Evolutionary conservation across 2,113 vertebrate genomes (phyloP).

Genomic region (Oplegnathus fasciatus): DNA sequence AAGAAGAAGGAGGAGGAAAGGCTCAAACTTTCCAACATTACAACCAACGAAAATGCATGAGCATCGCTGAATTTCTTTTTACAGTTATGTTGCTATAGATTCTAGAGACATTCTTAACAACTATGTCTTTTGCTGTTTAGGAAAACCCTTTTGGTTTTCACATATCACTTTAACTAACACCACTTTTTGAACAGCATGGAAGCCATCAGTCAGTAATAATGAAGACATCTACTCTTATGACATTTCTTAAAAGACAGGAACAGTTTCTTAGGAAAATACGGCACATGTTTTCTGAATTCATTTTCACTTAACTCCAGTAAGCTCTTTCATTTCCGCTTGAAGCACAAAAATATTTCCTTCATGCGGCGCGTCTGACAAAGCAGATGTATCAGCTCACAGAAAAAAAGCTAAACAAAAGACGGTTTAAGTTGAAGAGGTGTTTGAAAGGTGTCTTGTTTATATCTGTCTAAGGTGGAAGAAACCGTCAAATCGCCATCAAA

Average conservation of each 20-base stretch:
- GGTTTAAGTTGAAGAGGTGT: slow-evolving; percentile 23
- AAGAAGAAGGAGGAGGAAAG: slow-evolving; percentile 75
- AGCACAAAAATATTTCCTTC: slow-evolving; percentile 35
- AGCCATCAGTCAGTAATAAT: slow-evolving; percentile 1
- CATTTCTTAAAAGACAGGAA: slow-evolving; percentile 4
- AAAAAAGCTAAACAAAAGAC: not conserved
- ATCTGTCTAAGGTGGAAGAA: slow-evolving; percentile 5
- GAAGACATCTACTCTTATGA: not conserved
- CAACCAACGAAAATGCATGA: slow-evolving; percentile 78
- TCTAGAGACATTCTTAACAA: not conserved
- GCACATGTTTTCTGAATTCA: slow-evolving; percentile 4
- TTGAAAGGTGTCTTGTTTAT: slow-evolving; percentile 34
- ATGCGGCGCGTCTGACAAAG: slow-evolving; percentile 20
- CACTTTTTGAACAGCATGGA: not conserved
- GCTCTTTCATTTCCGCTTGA: slow-evolving; percentile 42
- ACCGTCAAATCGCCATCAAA: slow-evolving; percentile 26
- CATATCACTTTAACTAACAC: not conserved
- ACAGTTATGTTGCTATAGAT: not conserved
- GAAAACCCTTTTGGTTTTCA: not conserved
- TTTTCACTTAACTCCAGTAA: slow-evolving; percentile 11
- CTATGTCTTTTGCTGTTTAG: not conserved
- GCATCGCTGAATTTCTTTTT: not conserved
- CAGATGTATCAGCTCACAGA: not conserved
- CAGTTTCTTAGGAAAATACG: slow-evolving; percentile 1
- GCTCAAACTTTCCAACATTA: slow-evolving; percentile 86